Conservation (phyloP, 2,113 vertebrate species). For the Psophia crepitans region DNA sequence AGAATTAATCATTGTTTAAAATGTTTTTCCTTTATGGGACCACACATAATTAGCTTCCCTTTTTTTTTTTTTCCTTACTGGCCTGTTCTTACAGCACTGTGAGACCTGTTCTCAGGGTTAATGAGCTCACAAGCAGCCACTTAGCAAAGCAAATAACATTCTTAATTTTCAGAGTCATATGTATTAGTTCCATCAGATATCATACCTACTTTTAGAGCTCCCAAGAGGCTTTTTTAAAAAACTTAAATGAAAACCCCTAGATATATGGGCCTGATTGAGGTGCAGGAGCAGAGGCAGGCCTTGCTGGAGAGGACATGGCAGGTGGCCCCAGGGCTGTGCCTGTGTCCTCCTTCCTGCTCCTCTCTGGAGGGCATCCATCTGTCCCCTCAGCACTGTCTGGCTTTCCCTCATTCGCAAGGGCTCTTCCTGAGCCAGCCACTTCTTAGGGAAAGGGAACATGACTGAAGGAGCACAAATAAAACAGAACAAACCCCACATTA, state of each 20-base stretch:
- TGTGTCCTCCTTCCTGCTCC: accelerated
- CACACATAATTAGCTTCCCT: not conserved
- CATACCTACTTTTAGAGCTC: not conserved
- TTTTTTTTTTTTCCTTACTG: not conserved
- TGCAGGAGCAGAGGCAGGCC: not conserved
- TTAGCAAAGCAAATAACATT: not conserved
- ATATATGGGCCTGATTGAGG: accelerated
- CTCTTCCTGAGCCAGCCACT: not conserved
- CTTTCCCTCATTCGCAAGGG: not conserved
- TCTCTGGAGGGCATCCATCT: not conserved
- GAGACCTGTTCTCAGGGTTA: not conserved
- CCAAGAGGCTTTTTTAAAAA: not conserved
- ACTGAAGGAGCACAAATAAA: not conserved
- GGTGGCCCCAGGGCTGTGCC: not conserved
- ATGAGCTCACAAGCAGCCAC: not conserved
- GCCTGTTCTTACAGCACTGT: not conserved
- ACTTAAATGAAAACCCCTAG: not conserved
- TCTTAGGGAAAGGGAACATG: not conserved
- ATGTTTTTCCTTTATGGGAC: not conserved
- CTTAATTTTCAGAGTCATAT: not conserved
- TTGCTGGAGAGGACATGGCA: accelerated
- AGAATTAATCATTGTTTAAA: not conserved
- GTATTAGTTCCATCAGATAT: not conserved
- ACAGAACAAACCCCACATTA: accelerated
- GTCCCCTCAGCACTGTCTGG: accelerated